phyloP scores from a whole-genome alignment of 1,140 invertebrate genomes.

The Danaus plexippus region DNA sequence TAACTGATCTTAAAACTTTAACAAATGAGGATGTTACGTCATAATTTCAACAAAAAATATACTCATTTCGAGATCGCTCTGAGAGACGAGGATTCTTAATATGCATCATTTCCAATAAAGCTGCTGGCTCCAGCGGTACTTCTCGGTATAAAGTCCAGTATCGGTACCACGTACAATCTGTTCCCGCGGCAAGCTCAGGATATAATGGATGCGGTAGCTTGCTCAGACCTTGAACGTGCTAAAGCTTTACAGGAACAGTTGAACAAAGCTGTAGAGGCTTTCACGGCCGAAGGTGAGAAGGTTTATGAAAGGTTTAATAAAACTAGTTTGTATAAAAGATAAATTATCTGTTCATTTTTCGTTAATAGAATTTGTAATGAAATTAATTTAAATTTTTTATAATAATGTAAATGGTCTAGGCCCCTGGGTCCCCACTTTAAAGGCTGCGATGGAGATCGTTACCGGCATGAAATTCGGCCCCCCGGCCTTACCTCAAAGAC shows the following conservation, averaged over 20 bases:
- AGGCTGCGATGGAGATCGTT: constrained; percentile 75
- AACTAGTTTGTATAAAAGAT: too few relatives aligned
- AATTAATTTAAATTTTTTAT: neutral
- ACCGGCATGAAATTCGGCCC: constrained; percentile 75
- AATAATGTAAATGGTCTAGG: constrained; percentile 53
- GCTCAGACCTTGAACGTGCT: constrained; percentile 36
- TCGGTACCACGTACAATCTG: constrained; percentile 78
- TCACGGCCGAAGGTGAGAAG: constrained; percentile 51
- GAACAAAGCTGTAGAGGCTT: constrained; percentile 46
- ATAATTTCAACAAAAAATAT: too few relatives aligned
- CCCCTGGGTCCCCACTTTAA: constrained; percentile 78
- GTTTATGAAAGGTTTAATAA: too few relatives aligned
- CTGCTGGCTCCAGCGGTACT: constrained; percentile 74
- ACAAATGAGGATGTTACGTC: too few relatives aligned
- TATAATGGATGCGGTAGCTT: constrained; percentile 48
- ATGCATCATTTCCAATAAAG: constrained; percentile 54
- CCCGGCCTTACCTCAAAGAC: constrained; percentile 68
- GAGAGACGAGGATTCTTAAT: neutral
- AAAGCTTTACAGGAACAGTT: constrained; percentile 50
- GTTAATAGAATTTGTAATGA: neutral
- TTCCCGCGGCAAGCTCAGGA: constrained; percentile 46
- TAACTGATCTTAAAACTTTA: too few relatives aligned
- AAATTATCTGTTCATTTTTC: too few relatives aligned
- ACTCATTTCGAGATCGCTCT: neutral
- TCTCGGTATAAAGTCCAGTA: constrained; percentile 78